Conservation (phyloP, 2,888 invertebrate genomes). For the Drepana falcataria region DNA sequence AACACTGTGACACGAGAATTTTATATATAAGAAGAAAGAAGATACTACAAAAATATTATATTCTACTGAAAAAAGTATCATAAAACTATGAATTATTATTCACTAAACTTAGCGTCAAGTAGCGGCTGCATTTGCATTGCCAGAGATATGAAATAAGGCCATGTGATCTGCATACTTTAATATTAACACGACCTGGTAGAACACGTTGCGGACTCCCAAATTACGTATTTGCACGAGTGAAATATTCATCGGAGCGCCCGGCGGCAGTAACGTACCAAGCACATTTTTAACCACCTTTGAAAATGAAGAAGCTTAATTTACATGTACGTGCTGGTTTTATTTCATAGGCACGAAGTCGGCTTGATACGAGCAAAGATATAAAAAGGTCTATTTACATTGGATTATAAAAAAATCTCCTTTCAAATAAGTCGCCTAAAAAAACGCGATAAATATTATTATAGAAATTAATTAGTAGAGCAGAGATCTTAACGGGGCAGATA, state of each 20-base stretch:
- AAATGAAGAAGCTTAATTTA: slow-evolving; percentile 17
- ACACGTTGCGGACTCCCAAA: slow-evolving; percentile 42
- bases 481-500: too few species aligned
- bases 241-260: slow-evolving; percentile 45
- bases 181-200: slow-evolving; percentile 52
- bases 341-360: neutral
- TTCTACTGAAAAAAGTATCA: too few species aligned
- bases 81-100: neutral
- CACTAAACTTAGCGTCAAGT: slow-evolving; percentile 17
- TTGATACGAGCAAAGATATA: neutral
- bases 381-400: too few species aligned
- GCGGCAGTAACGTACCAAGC: slow-evolving; percentile 10
- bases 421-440: too few species aligned
- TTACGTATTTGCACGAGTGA: slow-evolving; percentile 51
- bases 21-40: too few species aligned
- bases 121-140: slow-evolving; percentile 41
- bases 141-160: slow-evolving; percentile 33
- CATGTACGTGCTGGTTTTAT: slow-evolving; percentile 6
- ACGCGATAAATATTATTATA: too few species aligned
- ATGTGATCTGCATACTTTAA: slow-evolving; percentile 69
- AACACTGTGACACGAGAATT: too few species aligned
- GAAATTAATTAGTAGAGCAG: too few species aligned
- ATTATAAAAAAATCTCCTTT: too few species aligned
- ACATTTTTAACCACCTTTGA: slow-evolving; percentile 12
- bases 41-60: too few species aligned